These are phyloP conservation scores for Drosophila miranda DNA, from an alignment of 1,140 invertebrate genomes.

Conservation along the genomic window DNA sequence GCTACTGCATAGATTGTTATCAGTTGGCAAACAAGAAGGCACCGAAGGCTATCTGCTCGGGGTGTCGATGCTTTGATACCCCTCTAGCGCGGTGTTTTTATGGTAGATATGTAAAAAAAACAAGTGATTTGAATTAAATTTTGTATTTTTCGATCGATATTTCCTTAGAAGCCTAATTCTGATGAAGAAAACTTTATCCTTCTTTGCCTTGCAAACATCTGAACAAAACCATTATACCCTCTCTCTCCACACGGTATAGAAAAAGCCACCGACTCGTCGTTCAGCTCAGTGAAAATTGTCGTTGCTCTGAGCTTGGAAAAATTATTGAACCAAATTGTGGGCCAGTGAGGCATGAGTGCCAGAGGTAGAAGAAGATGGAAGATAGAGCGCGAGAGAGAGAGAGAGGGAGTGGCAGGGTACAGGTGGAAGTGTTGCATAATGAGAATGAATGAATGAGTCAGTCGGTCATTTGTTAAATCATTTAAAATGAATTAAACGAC, in stretches of 20 bases:
- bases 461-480: slow-evolving; percentile 30
- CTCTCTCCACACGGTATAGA: too few relatives aligned
- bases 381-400: neutral
- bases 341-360: slow-evolving; percentile 18
- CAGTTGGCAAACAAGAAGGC: slow-evolving; percentile 32
- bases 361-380: neutral
- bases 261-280: slow-evolving; percentile 40
- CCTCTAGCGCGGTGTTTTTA: too few relatives aligned
- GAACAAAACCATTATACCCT: too few relatives aligned
- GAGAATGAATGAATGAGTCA: slow-evolving; percentile 21
- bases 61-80: too few relatives aligned
- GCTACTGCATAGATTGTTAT: slow-evolving; percentile 64
- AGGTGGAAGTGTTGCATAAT: slow-evolving; percentile 53
- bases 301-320: slow-evolving; percentile 32
- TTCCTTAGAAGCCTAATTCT: too few relatives aligned
- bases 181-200: too few relatives aligned
- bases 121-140: too few relatives aligned
- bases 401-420: neutral
- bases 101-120: too few relatives aligned
- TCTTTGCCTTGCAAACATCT: too few relatives aligned
- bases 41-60: too few relatives aligned
- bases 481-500: slow-evolving; percentile 50
- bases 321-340: slow-evolving; percentile 55
- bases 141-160: too few relatives aligned
- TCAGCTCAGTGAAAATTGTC: slow-evolving; percentile 25